Conservation (phyloP, 2,113 vertebrate species). For the Zapus hudsonius region DNA sequence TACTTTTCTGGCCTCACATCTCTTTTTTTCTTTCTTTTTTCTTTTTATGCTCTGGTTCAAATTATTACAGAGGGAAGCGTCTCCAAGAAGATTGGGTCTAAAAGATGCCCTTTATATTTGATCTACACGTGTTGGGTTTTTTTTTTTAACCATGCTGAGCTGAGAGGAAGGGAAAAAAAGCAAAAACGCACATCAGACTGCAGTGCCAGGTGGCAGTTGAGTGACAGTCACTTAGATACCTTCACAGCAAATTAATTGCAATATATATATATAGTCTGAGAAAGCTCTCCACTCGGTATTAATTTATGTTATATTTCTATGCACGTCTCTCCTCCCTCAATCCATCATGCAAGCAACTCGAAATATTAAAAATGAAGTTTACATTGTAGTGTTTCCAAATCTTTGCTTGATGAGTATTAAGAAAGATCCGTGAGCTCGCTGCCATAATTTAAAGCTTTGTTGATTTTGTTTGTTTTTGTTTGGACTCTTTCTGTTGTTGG, state of each 20-base stretch:
- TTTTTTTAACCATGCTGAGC: background rate
- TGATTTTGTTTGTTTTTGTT: conserved; percentile 74
- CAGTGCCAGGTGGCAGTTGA: background rate
- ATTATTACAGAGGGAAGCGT: conserved; percentile 1
- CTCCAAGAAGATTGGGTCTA: background rate
- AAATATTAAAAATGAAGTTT: conserved; percentile 81
- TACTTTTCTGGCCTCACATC: background rate
- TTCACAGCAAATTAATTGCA: background rate
- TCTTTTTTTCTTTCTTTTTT: too few species aligned
- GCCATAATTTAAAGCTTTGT: conserved; percentile 89
- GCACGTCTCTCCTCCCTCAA: background rate
- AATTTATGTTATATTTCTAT: conserved; percentile 66
- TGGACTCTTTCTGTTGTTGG: conserved; percentile 40
- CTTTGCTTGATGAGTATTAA: conserved; percentile 86
- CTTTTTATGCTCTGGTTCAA: conserved; percentile 26
- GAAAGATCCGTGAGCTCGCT: conserved; percentile 81
- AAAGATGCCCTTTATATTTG: background rate
- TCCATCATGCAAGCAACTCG: conserved; percentile 69
- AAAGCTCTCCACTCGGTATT: conserved; percentile 58
- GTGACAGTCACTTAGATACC: background rate
- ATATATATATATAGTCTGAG: background rate
- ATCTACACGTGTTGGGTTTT: background rate
- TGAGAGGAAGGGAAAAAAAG: background rate
- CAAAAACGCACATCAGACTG: background rate
- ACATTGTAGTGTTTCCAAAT: conserved; percentile 81